A percentile compares a stretch with the other conserved stretches of the same genome.
These are phyloP conservation scores for Diplodus sargus DNA, from an alignment of 2,797 vertebrate species.

Conservation along the genomic window DNA sequence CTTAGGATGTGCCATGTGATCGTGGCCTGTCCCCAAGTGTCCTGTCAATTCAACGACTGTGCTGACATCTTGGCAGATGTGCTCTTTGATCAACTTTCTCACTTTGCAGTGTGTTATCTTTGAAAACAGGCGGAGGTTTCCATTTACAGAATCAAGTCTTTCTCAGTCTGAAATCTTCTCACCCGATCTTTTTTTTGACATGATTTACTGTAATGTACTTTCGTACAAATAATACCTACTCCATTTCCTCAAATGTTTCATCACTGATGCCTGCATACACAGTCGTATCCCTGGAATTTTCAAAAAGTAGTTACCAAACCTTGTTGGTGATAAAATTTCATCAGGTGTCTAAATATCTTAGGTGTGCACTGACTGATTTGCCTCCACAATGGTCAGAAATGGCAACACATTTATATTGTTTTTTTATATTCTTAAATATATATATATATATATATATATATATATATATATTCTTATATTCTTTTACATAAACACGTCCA, in stretches of 20 bases:
- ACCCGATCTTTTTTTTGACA: background rate
- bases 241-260: too few species aligned
- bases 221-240: too few species aligned
- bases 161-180: background rate
- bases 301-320: background rate
- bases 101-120: background rate
- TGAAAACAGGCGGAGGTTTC: background rate
- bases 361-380: too few species aligned
- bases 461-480: too few species aligned
- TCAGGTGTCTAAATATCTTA: background rate
- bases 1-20: background rate
- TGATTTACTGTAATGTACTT: background rate
- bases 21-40: constrained; percentile 8
- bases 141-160: background rate
- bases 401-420: too few species aligned
- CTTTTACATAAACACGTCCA: too few species aligned
- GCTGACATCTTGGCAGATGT: constrained; percentile 38
- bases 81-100: constrained; percentile 40
- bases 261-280: background rate
- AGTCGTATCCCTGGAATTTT: background rate
- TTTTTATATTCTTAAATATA: too few species aligned
- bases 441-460: too few species aligned
- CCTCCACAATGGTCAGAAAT: too few species aligned
- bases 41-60: rapidly evolving
- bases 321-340: background rate